Evolutionary conservation across 2,797 vertebrate species (phyloP), one percentile per base, ranked within the genome.

Genomic region (Acanthurus leucopareius): DNA sequence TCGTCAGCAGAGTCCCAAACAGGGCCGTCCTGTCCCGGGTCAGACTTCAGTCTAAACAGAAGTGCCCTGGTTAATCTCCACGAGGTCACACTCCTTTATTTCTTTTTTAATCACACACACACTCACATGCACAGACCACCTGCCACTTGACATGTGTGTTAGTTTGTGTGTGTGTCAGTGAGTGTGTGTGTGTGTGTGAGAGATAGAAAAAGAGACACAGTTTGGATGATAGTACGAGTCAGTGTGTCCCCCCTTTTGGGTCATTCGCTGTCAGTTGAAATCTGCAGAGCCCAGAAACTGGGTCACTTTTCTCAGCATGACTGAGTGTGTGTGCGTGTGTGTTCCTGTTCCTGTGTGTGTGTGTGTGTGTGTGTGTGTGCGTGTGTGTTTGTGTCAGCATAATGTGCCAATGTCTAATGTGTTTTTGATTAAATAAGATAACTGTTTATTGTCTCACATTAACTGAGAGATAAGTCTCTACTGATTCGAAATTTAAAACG

Each of bases 201-300:
- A n/a, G 28, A 19, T 25, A 28, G 56, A 58, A n/a, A 22, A 53
- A 28, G 35, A 72, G 17, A 65, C 49, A 28, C 8, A 62, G 25
- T 80, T 66, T 51, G 48, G 68, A 66, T 80, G 58, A 76, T 60
- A 49, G 65, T 48, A 54, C 73, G 70, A 59, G 81, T 79, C 65
- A 19, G 53, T 67, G 66, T 91, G n/a, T n/a, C 28, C 28, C 76
- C 65, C 19, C 82, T 88, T 87, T 69, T 75, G 38, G 88, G 86
- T 89, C 89, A 79, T 28, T 73, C 56, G 53, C 83, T 89, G 90
- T 87, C 85, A 84, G 82, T 47, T 66, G 3, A 81, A 90, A 81
- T 89, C 90, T 83, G 81, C 67, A 57, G 81, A 76, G 77, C 69
- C 57, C 60, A 71, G 71, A 86, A 93, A 90, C 60, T 92, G 80